Evolutionary conservation across 2,888 invertebrate species (phyloP).

Genomic region (Hipparchia sbordonii): DNA sequence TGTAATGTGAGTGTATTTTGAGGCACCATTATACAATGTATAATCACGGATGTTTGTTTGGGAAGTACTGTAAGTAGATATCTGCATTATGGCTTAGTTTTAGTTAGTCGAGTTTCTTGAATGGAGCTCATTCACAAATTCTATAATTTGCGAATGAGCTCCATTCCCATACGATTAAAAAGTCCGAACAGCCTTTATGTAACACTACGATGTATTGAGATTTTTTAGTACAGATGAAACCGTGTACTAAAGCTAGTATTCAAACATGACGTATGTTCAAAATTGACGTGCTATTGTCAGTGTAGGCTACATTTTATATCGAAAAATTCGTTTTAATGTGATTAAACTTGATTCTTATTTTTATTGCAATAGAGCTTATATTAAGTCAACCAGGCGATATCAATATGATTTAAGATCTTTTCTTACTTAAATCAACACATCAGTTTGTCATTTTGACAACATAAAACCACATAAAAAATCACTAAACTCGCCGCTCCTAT

Average conservation of each 20-base stretch:
- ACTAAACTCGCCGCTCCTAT: not conserved
- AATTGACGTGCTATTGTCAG: conserved; percentile 16
- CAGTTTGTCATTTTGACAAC: not conserved
- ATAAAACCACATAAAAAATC: not conserved
- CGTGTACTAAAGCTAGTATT: conserved; percentile 1
- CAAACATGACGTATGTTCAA: conserved; percentile 3
- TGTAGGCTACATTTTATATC: conserved; percentile 5
- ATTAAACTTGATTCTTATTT: conserved; percentile 19
- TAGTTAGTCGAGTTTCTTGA: too few species aligned
- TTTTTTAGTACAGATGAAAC: not conserved
- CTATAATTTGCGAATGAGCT: too few species aligned
- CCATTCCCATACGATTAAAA: not conserved
- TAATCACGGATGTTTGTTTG: too few species aligned
- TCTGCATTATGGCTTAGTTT: too few species aligned
- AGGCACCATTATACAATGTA: too few species aligned
- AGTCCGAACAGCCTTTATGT: not conserved
- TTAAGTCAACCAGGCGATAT: conserved; percentile 9
- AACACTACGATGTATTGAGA: not conserved
- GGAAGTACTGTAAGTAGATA: too few species aligned
- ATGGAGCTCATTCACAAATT: too few species aligned
- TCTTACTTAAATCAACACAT: not conserved
- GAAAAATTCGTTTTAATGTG: conserved; percentile 10
- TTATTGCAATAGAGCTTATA: conserved; percentile 17
- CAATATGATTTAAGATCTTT: not conserved
- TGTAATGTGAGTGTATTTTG: not conserved